These are phyloP conservation scores for Drosophila funebris DNA, from an alignment of 1,140 invertebrate genomes.

Conservation along the genomic window DNA sequence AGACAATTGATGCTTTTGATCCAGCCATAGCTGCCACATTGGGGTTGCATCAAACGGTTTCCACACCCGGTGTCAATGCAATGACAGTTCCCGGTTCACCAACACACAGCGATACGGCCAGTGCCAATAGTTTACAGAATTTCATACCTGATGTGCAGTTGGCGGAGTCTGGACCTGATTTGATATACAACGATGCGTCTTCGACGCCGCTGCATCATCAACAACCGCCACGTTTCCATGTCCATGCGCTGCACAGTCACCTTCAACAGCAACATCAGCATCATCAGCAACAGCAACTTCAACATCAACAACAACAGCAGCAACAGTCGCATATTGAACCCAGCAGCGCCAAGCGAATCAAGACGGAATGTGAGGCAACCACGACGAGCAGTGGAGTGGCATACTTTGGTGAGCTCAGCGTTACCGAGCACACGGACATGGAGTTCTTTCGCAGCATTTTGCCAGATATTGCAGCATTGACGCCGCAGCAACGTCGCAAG, in stretches of 20 bases:
- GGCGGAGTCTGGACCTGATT: constrained; percentile 60
- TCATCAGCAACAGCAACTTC: constrained; percentile 20
- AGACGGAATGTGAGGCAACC: constrained; percentile 71
- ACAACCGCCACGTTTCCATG: constrained; percentile 14
- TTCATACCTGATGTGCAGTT: constrained; percentile 80
- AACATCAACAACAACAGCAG: constrained; percentile 23
- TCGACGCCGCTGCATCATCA: constrained; percentile 55
- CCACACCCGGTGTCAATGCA: background rate
- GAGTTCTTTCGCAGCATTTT: constrained; percentile 81
- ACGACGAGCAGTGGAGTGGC: constrained; percentile 36
- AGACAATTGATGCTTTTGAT: constrained; percentile 78
- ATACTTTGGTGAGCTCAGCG: constrained; percentile 48
- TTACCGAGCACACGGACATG: constrained; percentile 71
- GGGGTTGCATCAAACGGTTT: constrained; percentile 28
- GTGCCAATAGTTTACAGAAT: constrained; percentile 75
- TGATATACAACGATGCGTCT: constrained; percentile 49
- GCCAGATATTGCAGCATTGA: constrained; percentile 72
- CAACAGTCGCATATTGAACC: constrained; percentile 44
- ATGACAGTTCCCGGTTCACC: constrained; percentile 45
- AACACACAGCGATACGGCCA: constrained; percentile 68
- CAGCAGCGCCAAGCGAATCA: constrained; percentile 62
- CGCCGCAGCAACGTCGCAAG: constrained; percentile 74
- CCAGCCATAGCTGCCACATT: constrained; percentile 57
- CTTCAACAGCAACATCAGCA: constrained; percentile 32
- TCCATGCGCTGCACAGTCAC: constrained; percentile 41